These are phyloP conservation scores for Siniperca obscura DNA, from an alignment of 2,797 vertebrate genomes.

Conservation along the genomic window DNA sequence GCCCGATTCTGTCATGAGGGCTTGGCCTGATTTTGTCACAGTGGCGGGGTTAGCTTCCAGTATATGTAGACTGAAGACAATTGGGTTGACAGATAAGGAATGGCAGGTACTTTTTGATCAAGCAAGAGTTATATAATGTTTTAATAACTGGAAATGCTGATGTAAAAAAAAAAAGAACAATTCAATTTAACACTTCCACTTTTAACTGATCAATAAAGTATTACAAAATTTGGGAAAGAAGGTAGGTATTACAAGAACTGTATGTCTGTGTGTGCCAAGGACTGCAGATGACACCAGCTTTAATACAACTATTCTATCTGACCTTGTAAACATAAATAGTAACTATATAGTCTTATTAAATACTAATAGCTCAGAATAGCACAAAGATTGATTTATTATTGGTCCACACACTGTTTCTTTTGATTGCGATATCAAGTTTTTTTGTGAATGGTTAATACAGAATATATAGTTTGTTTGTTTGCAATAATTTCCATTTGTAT, in stretches of 20 bases:
- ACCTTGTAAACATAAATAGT: no score
- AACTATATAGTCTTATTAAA: background rate
- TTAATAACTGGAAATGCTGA: background rate
- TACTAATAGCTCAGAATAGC: background rate
- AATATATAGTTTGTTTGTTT: slow-evolving; percentile 7
- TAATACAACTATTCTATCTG: no score
- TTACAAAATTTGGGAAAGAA: no score
- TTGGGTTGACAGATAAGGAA: no score
- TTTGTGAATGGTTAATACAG: background rate
- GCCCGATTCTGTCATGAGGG: no score
- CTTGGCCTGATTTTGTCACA: no score
- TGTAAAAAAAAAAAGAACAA: background rate
- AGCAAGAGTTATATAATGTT: no score
- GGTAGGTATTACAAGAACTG: background rate
- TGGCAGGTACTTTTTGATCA: no score
- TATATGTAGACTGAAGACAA: no score
- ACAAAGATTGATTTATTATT: background rate
- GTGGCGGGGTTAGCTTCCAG: no score
- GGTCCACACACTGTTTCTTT: background rate
- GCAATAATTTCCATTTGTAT: background rate
- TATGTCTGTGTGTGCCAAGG: background rate
- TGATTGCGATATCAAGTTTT: background rate
- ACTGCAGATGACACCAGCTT: background rate
- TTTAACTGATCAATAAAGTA: background rate
- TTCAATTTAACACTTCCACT: background rate